These are phyloP conservation scores for Potamarius usumacintae DNA, from an alignment of 2,113 vertebrate species.

Conservation along the genomic window DNA sequence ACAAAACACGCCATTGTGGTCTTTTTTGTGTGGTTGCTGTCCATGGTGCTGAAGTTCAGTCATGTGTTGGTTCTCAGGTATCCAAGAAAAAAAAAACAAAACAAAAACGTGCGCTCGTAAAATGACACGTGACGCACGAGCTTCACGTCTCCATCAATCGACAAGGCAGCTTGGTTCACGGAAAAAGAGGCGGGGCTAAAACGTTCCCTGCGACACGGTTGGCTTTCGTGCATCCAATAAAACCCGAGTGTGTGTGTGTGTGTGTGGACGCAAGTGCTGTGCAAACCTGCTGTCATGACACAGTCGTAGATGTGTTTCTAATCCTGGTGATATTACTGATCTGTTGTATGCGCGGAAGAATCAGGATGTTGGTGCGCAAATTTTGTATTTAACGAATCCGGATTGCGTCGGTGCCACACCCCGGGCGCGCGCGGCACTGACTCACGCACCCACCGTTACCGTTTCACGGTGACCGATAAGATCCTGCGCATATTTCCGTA, in stretches of 20 bases:
- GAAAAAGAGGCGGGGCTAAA: constrained; percentile 32
- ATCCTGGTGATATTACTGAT: no score
- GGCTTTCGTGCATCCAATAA: constrained; percentile 30
- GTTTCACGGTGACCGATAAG: not conserved
- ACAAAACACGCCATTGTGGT: not conserved
- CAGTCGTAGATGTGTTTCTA: not conserved
- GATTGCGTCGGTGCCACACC: constrained; percentile 39
- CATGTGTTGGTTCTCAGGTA: not conserved
- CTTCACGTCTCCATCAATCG: constrained; percentile 13
- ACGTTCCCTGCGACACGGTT: constrained; percentile 17
- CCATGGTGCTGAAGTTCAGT: constrained; percentile 23
- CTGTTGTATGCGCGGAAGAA: not conserved
- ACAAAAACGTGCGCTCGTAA: not conserved
- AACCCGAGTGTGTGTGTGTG: constrained; percentile 1
- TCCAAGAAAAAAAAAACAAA: not conserved
- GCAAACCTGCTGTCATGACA: constrained; percentile 24
- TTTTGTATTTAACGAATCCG: not conserved
- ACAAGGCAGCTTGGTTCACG: not conserved
- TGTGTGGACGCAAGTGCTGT: not conserved
- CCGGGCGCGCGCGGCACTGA: constrained; percentile 48
- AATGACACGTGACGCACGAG: constrained; percentile 28
- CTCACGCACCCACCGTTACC: constrained; percentile 37
- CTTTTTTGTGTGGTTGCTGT: constrained; percentile 6
- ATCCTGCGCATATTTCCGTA: constrained; percentile 14
- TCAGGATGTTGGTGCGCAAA: not conserved